These are phyloP conservation scores for Digitonthophagus gazella DNA, from an alignment of 2,888 invertebrate genomes.

Conservation along the genomic window DNA sequence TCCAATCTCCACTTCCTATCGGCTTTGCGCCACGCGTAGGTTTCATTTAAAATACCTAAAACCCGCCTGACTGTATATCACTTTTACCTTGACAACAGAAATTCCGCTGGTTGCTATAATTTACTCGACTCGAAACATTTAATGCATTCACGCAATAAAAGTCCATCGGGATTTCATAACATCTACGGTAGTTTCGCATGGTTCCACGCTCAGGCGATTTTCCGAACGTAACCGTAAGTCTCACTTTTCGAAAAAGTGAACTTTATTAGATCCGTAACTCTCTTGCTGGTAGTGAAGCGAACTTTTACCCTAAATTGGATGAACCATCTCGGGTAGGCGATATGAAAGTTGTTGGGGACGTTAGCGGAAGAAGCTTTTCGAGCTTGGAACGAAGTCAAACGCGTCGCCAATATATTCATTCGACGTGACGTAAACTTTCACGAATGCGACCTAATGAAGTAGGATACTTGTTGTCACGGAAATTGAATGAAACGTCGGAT, in stretches of 20 bases:
- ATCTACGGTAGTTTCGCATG: not conserved
- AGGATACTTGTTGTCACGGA: not conserved
- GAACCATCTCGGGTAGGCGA: not conserved
- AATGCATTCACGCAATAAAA: not conserved
- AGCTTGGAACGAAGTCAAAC: not conserved
- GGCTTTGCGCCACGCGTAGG: not conserved
- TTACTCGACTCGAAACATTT: not conserved
- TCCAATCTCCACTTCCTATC: not conserved
- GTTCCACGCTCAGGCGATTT: not conserved
- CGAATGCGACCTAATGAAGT: not conserved
- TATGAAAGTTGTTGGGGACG: not conserved
- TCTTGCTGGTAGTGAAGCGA: not conserved
- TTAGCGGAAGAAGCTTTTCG: not conserved
- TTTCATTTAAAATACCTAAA: not conserved
- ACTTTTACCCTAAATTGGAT: not conserved
- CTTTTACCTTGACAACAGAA: not conserved
- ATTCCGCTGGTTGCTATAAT: not conserved
- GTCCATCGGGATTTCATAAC: not conserved
- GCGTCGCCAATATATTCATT: not conserved
- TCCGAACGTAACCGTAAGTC: not conserved
- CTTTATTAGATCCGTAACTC: not conserved
- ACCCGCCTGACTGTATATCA: not conserved
- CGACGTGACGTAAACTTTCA: not conserved
- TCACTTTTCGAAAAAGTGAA: not conserved
- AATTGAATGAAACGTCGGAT: not conserved